Conservation (phyloP, 2,113 vertebrate genomes). For the Cygnus atratus region DNA sequence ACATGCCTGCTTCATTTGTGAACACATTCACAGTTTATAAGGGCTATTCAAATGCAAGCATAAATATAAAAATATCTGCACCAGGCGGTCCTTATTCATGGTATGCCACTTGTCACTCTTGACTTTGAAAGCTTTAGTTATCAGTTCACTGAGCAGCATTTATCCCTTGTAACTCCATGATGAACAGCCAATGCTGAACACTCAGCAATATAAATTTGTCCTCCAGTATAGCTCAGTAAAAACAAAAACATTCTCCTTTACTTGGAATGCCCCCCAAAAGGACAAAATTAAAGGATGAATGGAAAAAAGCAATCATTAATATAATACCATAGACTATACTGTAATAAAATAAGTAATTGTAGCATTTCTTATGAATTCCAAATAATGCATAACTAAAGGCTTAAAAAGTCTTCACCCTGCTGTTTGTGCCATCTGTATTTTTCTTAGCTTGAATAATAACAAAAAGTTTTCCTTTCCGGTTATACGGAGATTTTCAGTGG, state of each 20-base stretch:
- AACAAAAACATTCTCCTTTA: neutral
- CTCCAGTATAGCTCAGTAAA: neutral
- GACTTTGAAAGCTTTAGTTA: neutral
- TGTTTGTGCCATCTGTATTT: neutral
- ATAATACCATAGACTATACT: neutral
- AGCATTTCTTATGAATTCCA: neutral
- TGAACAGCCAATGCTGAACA: neutral
- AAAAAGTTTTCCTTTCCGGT: neutral
- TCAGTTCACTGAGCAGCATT: neutral
- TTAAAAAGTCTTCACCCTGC: neutral
- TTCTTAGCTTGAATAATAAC: neutral
- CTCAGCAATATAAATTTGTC: neutral
- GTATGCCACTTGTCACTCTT: neutral
- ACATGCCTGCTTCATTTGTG: neutral
- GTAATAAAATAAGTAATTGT: neutral
- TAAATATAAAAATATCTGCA: neutral
- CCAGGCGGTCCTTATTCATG: neutral
- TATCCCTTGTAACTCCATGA: neutral
- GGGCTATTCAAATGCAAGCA: neutral
- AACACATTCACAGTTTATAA: neutral
- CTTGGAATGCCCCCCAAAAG: neutral
- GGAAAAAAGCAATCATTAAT: neutral
- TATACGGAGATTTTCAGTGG: neutral
- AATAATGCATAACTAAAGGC: neutral
- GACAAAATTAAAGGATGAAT: neutral